A percentile compares a stretch with the other conserved stretches of the same genome.
phyloP scores from a whole-genome alignment of 1,140 invertebrate species.

The Magallana ariakensis region DNA sequence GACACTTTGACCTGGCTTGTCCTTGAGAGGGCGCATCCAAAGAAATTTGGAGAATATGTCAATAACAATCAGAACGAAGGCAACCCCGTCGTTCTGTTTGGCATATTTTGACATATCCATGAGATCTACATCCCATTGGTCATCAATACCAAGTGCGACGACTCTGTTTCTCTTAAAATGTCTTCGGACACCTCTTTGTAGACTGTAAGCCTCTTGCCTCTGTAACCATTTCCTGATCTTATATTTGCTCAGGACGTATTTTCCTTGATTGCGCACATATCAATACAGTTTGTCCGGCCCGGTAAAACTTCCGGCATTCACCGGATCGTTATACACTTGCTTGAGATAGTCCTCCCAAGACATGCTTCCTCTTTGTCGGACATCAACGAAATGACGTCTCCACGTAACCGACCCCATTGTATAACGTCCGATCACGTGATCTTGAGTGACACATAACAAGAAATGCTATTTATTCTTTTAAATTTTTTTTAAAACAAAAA shows the following conservation, averaged over 20 bases:
- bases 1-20: too few relatives aligned
- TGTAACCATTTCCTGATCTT: constrained; percentile 50
- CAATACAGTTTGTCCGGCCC: constrained; percentile 47
- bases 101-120: too few relatives aligned
- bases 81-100: too few relatives aligned
- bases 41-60: too few relatives aligned
- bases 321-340: constrained; percentile 40
- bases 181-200: neutral
- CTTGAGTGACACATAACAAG: too few relatives aligned
- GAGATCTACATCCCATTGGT: too few relatives aligned
- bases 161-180: constrained; percentile 21
- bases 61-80: too few relatives aligned
- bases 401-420: too few relatives aligned
- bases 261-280: constrained; percentile 30
- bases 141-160: neutral
- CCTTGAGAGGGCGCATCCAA: too few relatives aligned
- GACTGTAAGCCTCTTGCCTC: constrained; percentile 47
- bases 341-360: constrained; percentile 32
- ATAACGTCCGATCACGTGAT: too few relatives aligned
- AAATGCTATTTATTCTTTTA: too few relatives aligned
- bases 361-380: neutral
- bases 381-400: neutral
- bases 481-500: too few relatives aligned
- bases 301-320: constrained; percentile 39
- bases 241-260: constrained; percentile 42